Evolutionary conservation across 2,113 vertebrate species (phyloP), one percentile per base, ranked within the genome.

Genomic region (Erythrocercus mccallii): DNA sequence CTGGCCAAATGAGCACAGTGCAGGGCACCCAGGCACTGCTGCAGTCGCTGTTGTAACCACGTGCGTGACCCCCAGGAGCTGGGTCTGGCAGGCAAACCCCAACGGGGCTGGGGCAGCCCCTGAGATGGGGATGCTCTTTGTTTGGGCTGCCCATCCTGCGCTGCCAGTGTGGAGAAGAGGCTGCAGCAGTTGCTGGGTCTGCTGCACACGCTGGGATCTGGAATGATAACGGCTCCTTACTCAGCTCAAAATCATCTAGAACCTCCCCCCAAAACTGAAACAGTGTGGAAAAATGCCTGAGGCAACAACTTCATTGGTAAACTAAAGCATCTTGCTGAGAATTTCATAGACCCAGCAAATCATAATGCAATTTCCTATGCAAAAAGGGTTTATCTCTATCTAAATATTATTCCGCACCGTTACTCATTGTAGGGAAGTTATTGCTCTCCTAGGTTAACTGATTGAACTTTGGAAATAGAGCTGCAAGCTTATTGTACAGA

Each of bases 401-500:
- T 94, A 95, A 94, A 97, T 96, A 95, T 96, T 97, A 96, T 97
- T 98, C 95, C n/a, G 86, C 70, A 78, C 97, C 81, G 62, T 98
- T 98, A 96, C 94, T 97, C 97, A 97, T 96, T 92, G 96, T 54
- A 80, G 94, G 86, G 91, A 93, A 92, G 94, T 97, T 96, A 96
- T 96, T 96, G 96, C 97, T 97, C 90, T 97, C 96, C 94, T 94
- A 96, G 97, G 98, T 98, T 98, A 98, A 98, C 95, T 97, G 97
- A 96, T 90, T 97, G 97, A 98, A 98, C 98, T 97, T 96, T 62
- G 92, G 95, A 97, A 97, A 94, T 92, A 96, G 95, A 97, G 94
- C 96, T 57, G 80, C 81, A 95, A 95, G 97, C 95, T 97, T 96
- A 97, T 97, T 91, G 71, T 84, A 51, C 92, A 71, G 92, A 89